phyloP scores from a whole-genome alignment of 1,140 invertebrate species.

The Nasonia giraulti region DNA sequence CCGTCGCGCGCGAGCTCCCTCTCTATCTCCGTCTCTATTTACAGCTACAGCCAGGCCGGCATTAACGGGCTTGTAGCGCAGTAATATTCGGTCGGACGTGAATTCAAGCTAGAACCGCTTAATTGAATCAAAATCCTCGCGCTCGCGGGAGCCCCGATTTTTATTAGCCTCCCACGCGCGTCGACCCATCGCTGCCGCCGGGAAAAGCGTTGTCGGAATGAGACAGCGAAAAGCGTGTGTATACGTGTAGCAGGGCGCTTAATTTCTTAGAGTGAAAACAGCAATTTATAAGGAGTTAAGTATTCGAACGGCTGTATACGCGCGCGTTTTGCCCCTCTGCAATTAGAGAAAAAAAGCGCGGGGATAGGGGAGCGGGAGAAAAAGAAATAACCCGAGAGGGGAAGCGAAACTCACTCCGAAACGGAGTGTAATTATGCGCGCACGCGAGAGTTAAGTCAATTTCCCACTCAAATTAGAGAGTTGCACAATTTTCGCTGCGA shows the following conservation, averaged over 20 bases:
- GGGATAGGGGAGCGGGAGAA: background rate
- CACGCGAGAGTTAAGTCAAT: conserved; percentile 2
- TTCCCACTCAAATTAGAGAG: conserved; percentile 30
- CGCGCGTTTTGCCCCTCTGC: background rate
- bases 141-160: background rate
- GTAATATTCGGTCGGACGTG: conserved; percentile 36
- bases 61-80: conserved; percentile 21
- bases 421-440: background rate
- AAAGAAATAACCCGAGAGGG: background rate
- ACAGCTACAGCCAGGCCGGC: background rate
- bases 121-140: conserved; percentile 44
- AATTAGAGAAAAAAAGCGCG: background rate
- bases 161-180: conserved; percentile 19
- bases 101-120: conserved; percentile 38
- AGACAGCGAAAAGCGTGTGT: background rate
- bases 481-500: background rate
- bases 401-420: background rate
- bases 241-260: background rate
- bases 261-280: background rate
- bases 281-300: background rate
- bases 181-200: too few relatives aligned
- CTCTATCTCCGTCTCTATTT: conserved; percentile 28
- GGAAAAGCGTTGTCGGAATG: background rate
- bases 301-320: background rate
- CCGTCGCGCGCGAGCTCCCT: background rate